phyloP scores from a whole-genome alignment of 64 coral and sea anemone species.

The Trachythela sp. region DNA sequence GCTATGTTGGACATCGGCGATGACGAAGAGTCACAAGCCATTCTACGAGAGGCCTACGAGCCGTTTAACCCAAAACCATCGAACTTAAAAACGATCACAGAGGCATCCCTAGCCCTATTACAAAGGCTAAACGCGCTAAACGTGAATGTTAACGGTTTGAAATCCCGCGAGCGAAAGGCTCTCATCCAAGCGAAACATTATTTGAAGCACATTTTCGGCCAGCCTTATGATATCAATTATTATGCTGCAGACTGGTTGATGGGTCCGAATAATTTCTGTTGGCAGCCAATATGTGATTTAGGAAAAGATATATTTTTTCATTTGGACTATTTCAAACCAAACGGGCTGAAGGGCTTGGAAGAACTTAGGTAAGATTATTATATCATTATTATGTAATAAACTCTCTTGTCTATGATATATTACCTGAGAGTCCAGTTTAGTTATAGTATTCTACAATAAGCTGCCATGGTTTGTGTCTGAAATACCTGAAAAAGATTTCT shows the following conservation, averaged over 20 bases:
- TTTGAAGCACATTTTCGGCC: conserved; percentile 69
- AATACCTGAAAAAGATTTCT: no score
- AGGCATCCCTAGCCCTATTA: conserved; percentile 46
- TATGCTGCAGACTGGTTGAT: conserved; percentile 88
- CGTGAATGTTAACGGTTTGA: conserved; percentile 40
- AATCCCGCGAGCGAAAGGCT: conserved; percentile 69
- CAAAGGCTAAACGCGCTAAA: conserved; percentile 44
- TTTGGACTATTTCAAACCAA: conserved; percentile 59
- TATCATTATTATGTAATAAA: neutral
- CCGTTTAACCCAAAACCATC: conserved; percentile 61
- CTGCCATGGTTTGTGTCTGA: no score
- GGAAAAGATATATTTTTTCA: conserved; percentile 51
- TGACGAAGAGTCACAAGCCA: neutral
- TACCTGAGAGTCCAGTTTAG: no score
- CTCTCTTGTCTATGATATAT: neutral
- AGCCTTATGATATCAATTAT: conserved; percentile 74
- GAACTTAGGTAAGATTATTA: neutral
- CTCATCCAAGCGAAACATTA: conserved; percentile 68
- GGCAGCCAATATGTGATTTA: conserved; percentile 70
- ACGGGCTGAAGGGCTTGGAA: conserved; percentile 30
- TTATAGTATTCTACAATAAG: no score
- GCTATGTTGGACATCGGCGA: neutral
- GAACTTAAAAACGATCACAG: conserved; percentile 53
- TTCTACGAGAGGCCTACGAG: conserved; percentile 28
- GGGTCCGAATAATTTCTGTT: conserved; percentile 88